Base-by-base conservation (phyloP, 1,140 invertebrate genomes). In the Eumeta japonica region DNA sequence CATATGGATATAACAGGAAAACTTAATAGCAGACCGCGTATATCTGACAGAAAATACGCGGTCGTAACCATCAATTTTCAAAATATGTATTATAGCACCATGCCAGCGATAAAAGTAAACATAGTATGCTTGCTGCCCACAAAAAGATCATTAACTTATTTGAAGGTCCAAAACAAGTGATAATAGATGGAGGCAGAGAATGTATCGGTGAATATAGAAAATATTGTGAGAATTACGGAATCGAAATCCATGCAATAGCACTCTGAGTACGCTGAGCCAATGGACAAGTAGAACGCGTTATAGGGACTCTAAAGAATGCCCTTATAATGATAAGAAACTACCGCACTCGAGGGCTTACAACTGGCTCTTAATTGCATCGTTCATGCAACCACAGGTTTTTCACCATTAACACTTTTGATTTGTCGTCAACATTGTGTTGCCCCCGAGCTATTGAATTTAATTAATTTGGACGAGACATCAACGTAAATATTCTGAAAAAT, bases 1-100 rank as follows among this genome's bases (percentile, higher is more conserved):
- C 37, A 39, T 12, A 39, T 39, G 3, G 37, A 39, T 16, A 39
- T 39, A 30, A 39, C 28, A 10, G 18, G 29, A 18, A 24, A 16
- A 18, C 24, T 39, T 2, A 39, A 28, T 2, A 39, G 16, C 20
- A n/a, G 29, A 11, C 31, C 31, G 11, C 11, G 16, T 12, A 18
- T 30, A 30, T 28, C 29, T 12, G 28, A n/a, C n/a, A n/a, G n/a
- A n/a, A n/a, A 38, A 19, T 38, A 38, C 13, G 36, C 31, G 4
- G 28, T 39, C 2, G 37, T 39, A 2, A 24, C 20, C 16, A 39
- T n/a, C n/a, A n/a, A n/a, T n/a, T n/a, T n/a, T n/a, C n/a, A n/a
- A n/a, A n/a, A n/a, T n/a, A n/a, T n/a, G n/a, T n/a, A n/a, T n/a
- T n/a, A n/a, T n/a, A n/a, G n/a, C n/a, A n/a, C n/a, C n/a, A n/a